These are phyloP conservation scores for Pogona vitticeps DNA, from an alignment of 2,113 vertebrate genomes.

Conservation along the genomic window DNA sequence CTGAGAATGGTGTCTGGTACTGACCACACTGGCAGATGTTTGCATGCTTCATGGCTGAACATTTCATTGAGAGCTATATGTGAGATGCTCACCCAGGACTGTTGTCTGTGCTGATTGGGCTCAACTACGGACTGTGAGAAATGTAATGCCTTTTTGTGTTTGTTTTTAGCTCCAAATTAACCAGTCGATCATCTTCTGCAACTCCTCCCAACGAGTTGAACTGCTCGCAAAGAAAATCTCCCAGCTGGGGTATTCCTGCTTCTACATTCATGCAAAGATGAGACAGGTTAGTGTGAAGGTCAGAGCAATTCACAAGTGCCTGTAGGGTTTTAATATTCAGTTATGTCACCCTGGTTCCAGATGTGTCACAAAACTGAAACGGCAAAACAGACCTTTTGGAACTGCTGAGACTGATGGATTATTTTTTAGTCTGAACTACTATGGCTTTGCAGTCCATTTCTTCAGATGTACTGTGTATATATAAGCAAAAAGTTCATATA, in stretches of 20 bases:
- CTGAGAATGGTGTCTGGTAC: background rate
- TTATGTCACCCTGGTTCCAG: no score
- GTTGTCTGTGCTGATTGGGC: background rate
- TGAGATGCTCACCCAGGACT: background rate
- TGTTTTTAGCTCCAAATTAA: constrained; percentile 95
- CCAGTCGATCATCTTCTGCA: constrained; percentile 99
- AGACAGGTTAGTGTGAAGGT: constrained; percentile 88
- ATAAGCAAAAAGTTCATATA: no score
- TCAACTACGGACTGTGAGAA: constrained; percentile 6
- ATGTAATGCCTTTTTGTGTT: background rate
- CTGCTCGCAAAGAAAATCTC: constrained; percentile 99
- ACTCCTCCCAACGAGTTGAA: constrained; percentile 98
- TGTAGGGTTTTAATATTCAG: background rate
- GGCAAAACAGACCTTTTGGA: no score
- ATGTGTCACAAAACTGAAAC: no score
- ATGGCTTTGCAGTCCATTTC: no score
- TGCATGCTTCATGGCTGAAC: background rate
- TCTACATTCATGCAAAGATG: constrained; percentile 99
- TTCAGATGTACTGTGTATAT: no score
- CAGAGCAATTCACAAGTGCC: background rate
- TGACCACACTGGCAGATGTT: no score
- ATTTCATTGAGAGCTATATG: background rate
- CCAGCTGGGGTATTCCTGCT: constrained; percentile 98
- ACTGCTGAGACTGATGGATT: no score
- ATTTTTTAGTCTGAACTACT: no score